Evolutionary conservation across 2,797 vertebrate genomes (phyloP).

Genomic region (Dromococcyx pavoninus): DNA sequence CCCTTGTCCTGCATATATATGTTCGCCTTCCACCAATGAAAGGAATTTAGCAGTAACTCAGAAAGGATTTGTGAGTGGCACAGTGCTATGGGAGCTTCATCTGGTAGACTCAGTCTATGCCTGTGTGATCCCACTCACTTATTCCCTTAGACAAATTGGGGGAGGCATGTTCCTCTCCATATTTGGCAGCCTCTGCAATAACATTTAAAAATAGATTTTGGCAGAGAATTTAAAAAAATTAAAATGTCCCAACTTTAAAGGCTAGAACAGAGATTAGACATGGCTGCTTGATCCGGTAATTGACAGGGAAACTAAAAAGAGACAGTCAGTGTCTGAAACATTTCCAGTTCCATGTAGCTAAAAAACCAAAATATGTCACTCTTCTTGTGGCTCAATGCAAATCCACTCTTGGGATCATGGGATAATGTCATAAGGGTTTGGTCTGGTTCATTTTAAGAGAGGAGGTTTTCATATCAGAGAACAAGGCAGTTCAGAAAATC

Average conservation of each 20-base stretch:
- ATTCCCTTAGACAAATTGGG: background rate
- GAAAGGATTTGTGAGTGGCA: background rate
- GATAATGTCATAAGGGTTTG: constrained; percentile 24
- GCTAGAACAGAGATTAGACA: constrained; percentile 13
- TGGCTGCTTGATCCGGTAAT: background rate
- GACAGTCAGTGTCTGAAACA: background rate
- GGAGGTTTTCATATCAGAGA: constrained; percentile 16
- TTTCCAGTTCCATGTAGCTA: background rate
- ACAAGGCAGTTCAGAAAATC: constrained; percentile 32
- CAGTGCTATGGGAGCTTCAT: background rate
- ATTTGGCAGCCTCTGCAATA: background rate
- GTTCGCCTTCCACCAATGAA: background rate
- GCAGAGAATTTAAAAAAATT: background rate
- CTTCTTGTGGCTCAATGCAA: constrained; percentile 30
- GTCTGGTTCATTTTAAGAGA: constrained; percentile 21
- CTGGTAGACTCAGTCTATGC: background rate
- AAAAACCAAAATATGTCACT: background rate
- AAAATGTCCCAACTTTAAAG: background rate
- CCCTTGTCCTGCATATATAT: background rate
- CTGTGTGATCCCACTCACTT: background rate
- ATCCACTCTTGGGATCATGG: constrained; percentile 27
- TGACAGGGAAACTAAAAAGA: background rate
- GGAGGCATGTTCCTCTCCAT: background rate
- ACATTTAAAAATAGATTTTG: constrained; percentile 19
- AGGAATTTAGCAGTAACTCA: background rate